phyloP scores from a whole-genome alignment of 1,140 invertebrate species.

The Magallana gigas region DNA sequence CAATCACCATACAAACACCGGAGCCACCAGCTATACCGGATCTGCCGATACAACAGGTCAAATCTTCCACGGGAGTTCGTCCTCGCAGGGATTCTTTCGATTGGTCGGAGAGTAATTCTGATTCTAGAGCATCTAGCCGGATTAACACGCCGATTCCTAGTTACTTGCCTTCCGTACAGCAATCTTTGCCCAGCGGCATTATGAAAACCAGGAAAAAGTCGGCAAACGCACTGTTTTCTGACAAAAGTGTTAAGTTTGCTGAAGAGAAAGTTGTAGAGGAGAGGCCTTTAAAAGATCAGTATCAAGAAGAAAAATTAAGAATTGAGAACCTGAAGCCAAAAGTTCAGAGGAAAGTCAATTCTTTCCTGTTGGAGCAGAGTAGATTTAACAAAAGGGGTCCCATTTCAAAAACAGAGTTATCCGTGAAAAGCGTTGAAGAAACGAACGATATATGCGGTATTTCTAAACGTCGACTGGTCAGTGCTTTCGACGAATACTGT shows the following conservation, averaged over 20 bases:
- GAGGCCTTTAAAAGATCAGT: not conserved
- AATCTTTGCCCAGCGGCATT: not conserved
- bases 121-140: not conserved
- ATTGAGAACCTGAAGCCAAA: slow-evolving; percentile 15
- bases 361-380: slow-evolving; percentile 23
- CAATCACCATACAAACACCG: not conserved
- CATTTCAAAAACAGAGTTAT: not conserved
- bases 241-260: slow-evolving; percentile 20
- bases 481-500: slow-evolving; percentile 62
- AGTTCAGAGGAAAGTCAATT: slow-evolving; percentile 34
- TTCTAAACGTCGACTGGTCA: slow-evolving; percentile 45
- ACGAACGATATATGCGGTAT: not conserved
- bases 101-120: no score
- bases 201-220: slow-evolving; percentile 31
- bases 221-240: not conserved
- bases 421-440: not conserved
- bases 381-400: slow-evolving; percentile 30
- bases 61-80: not conserved
- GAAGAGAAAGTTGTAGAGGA: not conserved
- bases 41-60: not conserved
- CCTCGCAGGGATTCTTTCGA: not conserved
- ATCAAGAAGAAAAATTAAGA: slow-evolving; percentile 20
- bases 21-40: not conserved
- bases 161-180: slow-evolving; percentile 27
- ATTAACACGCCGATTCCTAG: slow-evolving; percentile 39